Evolutionary conservation across 1,140 invertebrate species (phyloP).

Genomic region (Phymorhynchus buccinoides): DNA sequence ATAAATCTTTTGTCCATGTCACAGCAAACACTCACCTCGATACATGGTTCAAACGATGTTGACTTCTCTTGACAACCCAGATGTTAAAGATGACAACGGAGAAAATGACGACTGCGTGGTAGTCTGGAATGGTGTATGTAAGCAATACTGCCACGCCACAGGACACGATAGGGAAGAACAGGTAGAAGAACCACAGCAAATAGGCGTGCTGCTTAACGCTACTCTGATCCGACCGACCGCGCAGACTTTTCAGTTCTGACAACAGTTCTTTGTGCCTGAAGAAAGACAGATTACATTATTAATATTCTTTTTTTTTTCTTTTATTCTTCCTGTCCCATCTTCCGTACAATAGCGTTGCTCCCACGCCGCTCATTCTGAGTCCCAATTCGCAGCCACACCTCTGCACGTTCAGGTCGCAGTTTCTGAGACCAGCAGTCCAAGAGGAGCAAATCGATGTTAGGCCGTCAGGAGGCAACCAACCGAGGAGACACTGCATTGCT

Average conservation of each 20-base stretch:
- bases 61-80: neutral
- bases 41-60: conserved; percentile 63
- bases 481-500: too few species aligned
- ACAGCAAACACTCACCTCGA: conserved; percentile 52
- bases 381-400: too few species aligned
- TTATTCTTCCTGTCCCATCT: too few species aligned
- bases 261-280: conserved; percentile 56
- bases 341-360: too few species aligned
- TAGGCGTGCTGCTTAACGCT: conserved; percentile 43
- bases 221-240: conserved; percentile 31
- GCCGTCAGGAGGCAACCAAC: too few species aligned
- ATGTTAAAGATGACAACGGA: conserved; percentile 16
- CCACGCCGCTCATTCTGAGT: too few species aligned
- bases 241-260: conserved; percentile 48
- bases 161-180: conserved; percentile 53
- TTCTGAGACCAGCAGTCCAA: too few species aligned
- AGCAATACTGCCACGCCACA: conserved; percentile 46
- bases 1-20: neutral
- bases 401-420: too few species aligned
- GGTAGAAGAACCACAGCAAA: conserved; percentile 57
- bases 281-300: conserved; percentile 24
- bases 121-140: conserved; percentile 36
- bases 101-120: conserved; percentile 54
- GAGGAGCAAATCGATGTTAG: too few species aligned
- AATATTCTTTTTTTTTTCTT: too few species aligned